Percentiles rank a stretch among this genome's conserved stretches.
Evolutionary conservation across 2,888 invertebrate genomes (phyloP).

Genomic region (Epistrophe eligans): DNA sequence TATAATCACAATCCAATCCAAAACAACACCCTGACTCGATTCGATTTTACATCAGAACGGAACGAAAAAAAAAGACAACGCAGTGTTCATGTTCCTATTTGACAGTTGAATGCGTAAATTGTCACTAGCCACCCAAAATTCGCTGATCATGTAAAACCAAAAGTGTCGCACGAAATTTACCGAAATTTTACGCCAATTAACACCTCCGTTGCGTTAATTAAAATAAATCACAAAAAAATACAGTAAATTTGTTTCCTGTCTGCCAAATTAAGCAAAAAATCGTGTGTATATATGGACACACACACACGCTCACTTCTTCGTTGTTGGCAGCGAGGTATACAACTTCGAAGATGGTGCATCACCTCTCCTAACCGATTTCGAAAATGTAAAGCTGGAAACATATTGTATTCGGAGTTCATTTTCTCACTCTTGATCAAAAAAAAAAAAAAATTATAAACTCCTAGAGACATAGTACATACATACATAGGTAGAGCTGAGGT

Average conservation of each 20-base stretch:
- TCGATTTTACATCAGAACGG: too few species aligned
- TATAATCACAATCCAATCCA: background rate
- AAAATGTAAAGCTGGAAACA: background rate
- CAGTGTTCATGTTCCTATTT: slow-evolving; percentile 22
- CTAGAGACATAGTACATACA: background rate
- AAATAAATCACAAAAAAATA: slow-evolving; percentile 73
- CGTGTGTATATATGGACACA: slow-evolving; percentile 43
- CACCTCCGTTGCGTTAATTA: slow-evolving; percentile 75
- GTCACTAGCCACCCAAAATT: slow-evolving; percentile 68
- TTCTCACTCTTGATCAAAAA: background rate
- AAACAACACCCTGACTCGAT: slow-evolving; percentile 33
- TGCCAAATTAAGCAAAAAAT: slow-evolving; percentile 58
- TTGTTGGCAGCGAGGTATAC: background rate
- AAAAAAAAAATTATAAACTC: background rate
- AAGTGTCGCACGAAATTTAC: slow-evolving; percentile 72
- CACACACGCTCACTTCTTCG: slow-evolving; percentile 1
- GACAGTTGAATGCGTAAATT: slow-evolving; percentile 70
- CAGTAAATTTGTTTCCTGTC: slow-evolving; percentile 71
- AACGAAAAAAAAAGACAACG: slow-evolving; percentile 15
- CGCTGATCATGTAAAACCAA: slow-evolving; percentile 65
- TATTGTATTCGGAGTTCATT: background rate
- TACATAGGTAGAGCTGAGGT: background rate
- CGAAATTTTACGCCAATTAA: slow-evolving; percentile 75
- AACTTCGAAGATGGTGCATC: slow-evolving; percentile 24
- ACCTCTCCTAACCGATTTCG: background rate